Base-by-base conservation (phyloP, 2,113 vertebrate species). In the Phoenicopterus ruber region DNA sequence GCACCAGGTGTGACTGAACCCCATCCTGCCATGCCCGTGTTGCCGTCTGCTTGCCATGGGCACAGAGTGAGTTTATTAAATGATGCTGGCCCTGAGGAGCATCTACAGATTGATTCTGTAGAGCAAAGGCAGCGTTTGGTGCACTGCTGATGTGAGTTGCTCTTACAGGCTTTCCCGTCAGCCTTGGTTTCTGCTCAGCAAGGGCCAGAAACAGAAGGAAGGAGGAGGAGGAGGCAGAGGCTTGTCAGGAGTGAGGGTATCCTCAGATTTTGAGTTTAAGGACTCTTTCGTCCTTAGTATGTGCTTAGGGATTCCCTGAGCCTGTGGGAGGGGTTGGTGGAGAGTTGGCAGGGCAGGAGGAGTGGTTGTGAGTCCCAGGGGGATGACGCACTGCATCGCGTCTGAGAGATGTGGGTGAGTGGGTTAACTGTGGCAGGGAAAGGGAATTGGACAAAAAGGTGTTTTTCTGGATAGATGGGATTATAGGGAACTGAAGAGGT, bases 241-340 rank as follows among this genome's bases (percentile, higher is more conserved):
- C 70, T 72, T 91, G 38, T 84, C 38, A 78, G 70, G 47, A 84
- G 19, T 69, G 76, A 86, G 71, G 24, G 5, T 86, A 70, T 70
- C 54, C 72, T 94, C 71, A 77, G 40, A 69, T 73, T 91, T 91
- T 72, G 52, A 79, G 49, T 67, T 55, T 82, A 88, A 93, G 76
- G 36, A 77, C 28, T 54, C 40, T 82, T 85, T 79, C 49, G 86
- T 66, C 25, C 54, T 85, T 52, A 52, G 10, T 24, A 25, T 72
- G 17, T 73, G 9, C 74, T 90, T 82, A 88, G 58, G 42, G 13
- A 50, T 88, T 58, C 61, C 50, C 36, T 84, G 47, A 61, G 36
- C 63, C 28, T 63, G 58, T 87, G 82, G 67, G 42, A 87, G 54
- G 28, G 29, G 29, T 50, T 90, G 18, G 17, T 71, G 58, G 59